Evolutionary conservation across 2,797 vertebrate genomes (phyloP).

Genomic region (Tadarida brasiliensis): DNA sequence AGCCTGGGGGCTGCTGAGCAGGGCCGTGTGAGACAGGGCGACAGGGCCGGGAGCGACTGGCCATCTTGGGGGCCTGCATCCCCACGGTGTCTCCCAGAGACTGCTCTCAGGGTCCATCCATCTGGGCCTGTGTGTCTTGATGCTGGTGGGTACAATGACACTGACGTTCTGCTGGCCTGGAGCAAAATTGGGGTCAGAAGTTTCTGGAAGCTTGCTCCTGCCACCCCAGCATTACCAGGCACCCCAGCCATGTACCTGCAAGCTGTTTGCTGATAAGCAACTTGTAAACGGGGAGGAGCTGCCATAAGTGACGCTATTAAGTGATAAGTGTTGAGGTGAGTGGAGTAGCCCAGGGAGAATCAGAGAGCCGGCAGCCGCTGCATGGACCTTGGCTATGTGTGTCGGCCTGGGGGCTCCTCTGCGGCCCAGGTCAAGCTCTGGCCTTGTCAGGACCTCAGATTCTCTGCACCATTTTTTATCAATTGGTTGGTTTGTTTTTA

Average conservation of each 20-base stretch:
- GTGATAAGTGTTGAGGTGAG: not conserved
- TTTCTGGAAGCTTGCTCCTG: not conserved
- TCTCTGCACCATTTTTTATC: not conserved
- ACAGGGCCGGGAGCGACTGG: rapidly evolving
- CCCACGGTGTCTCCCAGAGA: rapidly evolving
- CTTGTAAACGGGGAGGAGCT: not conserved
- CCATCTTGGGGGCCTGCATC: rapidly evolving
- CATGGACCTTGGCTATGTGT: rapidly evolving
- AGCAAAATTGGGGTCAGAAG: not conserved
- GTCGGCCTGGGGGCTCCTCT: rapidly evolving
- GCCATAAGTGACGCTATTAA: not conserved
- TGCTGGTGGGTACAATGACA: rapidly evolving
- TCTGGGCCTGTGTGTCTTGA: not conserved
- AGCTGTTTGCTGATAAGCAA: slow-evolving; percentile 14
- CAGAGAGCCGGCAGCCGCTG: rapidly evolving
- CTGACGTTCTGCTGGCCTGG: rapidly evolving
- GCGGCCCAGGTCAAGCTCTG: not conserved
- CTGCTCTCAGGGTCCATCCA: rapidly evolving
- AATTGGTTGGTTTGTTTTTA: not conserved
- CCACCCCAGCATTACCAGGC: not conserved
- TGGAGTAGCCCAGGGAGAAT: rapidly evolving
- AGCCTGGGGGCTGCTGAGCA: rapidly evolving
- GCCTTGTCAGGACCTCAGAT: rapidly evolving
- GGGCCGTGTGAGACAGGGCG: not conserved
- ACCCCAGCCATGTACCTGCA: rapidly evolving